These are phyloP conservation scores for Heterocephalus glaber DNA, from an alignment of 2,113 vertebrate species.

Conservation along the genomic window DNA sequence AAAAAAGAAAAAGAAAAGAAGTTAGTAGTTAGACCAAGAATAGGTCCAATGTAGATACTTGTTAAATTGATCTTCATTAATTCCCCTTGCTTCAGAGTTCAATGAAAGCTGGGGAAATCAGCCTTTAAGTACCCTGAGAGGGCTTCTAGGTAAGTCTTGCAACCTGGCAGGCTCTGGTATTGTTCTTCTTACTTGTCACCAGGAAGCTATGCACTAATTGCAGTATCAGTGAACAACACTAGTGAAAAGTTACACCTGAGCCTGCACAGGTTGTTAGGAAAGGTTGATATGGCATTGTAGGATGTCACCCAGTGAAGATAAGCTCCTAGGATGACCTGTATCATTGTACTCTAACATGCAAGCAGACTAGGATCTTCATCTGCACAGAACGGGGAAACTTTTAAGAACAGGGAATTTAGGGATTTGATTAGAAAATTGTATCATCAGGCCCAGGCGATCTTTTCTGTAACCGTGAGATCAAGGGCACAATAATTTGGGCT, in stretches of 20 bases:
- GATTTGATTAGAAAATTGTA: neutral
- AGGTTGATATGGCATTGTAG: neutral
- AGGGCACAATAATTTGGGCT: neutral
- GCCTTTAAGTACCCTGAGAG: neutral
- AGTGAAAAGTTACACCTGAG: neutral
- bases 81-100: neutral
- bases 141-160: neutral
- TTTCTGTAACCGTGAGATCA: neutral
- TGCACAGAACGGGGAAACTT: neutral
- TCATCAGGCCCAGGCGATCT: neutral
- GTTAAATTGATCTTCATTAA: slow-evolving; percentile 46
- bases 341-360: neutral
- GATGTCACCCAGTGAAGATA: neutral
- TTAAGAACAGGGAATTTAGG: neutral
- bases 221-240: neutral
- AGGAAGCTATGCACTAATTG: neutral
- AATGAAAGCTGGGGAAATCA: neutral
- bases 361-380: neutral
- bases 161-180: neutral
- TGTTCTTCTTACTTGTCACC: neutral
- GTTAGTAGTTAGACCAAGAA: neutral
- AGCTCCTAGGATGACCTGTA: neutral
- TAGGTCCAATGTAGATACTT: neutral
- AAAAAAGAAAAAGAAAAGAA: too few relatives aligned
- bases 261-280: neutral